phyloP scores from a whole-genome alignment of 2,797 vertebrate species.

The Sebastes matsubarae region DNA sequence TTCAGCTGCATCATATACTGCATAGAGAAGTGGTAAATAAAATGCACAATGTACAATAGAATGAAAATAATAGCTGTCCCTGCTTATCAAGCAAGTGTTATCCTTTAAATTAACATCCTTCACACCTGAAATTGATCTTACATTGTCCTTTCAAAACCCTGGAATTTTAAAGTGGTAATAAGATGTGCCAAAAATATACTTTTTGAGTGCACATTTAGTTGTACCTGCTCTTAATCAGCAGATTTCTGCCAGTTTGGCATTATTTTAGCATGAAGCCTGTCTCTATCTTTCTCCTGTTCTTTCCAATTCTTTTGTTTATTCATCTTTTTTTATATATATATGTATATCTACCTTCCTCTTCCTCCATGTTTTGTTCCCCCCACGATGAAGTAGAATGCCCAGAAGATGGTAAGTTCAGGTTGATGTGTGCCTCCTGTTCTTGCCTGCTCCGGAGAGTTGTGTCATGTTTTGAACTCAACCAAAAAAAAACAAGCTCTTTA shows the following conservation, averaged over 20 bases:
- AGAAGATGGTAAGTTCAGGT: slow-evolving; percentile 98
- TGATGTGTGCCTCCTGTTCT: slow-evolving; percentile 83
- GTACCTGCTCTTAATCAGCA: neutral
- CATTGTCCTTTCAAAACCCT: too few relatives aligned
- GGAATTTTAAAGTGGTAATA: too few relatives aligned
- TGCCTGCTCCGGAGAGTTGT: slow-evolving; percentile 80
- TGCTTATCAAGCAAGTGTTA: too few relatives aligned
- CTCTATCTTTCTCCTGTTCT: slow-evolving; percentile 31
- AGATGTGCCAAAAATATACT: too few relatives aligned
- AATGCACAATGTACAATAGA: rapidly evolving
- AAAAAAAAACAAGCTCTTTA: neutral
- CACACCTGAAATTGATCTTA: neutral
- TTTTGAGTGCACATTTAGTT: too few relatives aligned
- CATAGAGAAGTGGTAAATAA: too few relatives aligned
- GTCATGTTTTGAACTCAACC: slow-evolving; percentile 42
- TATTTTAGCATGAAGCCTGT: slow-evolving; percentile 60
- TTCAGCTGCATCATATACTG: too few relatives aligned
- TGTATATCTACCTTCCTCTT: slow-evolving; percentile 84
- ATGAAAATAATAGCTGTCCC: too few relatives aligned
- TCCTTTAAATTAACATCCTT: neutral
- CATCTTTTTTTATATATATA: slow-evolving; percentile 33
- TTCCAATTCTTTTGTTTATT: slow-evolving; percentile 65
- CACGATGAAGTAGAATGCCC: slow-evolving; percentile 96
- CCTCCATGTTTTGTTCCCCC: slow-evolving; percentile 86
- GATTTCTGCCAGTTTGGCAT: neutral